Conservation (phyloP, 2,888 invertebrate species). For the Harpalus rubripes region DNA sequence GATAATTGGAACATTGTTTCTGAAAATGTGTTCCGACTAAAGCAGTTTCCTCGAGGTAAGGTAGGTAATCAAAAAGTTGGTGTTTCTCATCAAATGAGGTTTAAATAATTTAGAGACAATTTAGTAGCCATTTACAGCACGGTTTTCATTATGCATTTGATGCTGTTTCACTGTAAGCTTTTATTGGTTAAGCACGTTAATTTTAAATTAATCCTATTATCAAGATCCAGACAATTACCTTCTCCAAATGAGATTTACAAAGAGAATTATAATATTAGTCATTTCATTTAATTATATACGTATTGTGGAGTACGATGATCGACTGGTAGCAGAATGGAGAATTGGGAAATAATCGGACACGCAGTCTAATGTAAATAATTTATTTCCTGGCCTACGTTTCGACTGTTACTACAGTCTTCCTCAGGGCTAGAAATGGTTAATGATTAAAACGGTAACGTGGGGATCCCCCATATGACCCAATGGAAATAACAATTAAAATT, state of each 20-base stretch:
- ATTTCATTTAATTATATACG: neutral
- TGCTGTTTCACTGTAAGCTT: neutral
- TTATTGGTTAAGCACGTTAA: conserved; percentile 28
- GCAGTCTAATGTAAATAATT: too few relatives aligned
- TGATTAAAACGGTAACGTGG: too few relatives aligned
- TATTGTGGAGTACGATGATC: too few relatives aligned
- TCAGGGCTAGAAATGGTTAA: too few relatives aligned
- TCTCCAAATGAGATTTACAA: neutral
- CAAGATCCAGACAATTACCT: conserved; percentile 6
- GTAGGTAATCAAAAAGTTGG: conserved; percentile 48
- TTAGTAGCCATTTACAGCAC: conserved; percentile 53
- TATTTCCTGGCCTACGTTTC: too few relatives aligned
- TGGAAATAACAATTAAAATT: too few relatives aligned
- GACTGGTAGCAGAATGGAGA: too few relatives aligned
- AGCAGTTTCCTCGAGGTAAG: neutral
- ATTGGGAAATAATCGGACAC: too few relatives aligned
- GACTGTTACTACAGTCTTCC: too few relatives aligned
- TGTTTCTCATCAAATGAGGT: conserved; percentile 46
- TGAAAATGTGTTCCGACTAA: conserved; percentile 32
- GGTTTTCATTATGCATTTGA: conserved; percentile 52
- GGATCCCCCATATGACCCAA: too few relatives aligned
- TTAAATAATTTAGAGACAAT: conserved; percentile 61
- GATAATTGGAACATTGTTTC: conserved; percentile 45
- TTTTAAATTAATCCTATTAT: conserved; percentile 44
- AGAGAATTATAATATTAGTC: neutral